Evolutionary conservation across 2,113 vertebrate species (phyloP).

Genomic region (Deroptyus accipitrinus): DNA sequence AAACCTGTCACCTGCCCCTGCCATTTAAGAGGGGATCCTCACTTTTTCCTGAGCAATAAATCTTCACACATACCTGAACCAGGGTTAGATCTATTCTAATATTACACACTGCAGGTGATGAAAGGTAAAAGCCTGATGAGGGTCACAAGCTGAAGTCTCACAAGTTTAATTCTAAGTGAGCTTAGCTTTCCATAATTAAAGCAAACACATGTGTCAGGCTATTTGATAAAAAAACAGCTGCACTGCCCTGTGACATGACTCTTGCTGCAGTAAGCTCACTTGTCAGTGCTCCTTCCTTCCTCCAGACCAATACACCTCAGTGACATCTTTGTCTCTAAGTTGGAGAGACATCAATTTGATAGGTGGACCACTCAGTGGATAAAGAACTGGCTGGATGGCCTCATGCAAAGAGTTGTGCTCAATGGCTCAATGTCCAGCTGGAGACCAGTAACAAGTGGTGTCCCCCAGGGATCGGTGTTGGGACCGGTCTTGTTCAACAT

Average conservation of each 20-base stretch:
- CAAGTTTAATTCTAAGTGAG: not conserved
- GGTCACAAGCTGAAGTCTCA: not conserved
- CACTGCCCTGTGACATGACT: not conserved
- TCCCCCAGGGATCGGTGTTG: too few relatives aligned
- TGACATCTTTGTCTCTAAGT: too few relatives aligned
- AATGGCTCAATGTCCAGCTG: too few relatives aligned
- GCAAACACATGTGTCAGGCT: not conserved
- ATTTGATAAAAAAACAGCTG: not conserved
- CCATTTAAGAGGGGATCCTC: not conserved
- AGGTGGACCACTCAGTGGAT: too few relatives aligned
- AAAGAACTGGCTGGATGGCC: too few relatives aligned
- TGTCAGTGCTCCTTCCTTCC: not conserved
- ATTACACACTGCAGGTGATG: not conserved
- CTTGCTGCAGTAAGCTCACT: not conserved
- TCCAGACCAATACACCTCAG: not conserved
- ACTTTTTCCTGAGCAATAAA: not conserved
- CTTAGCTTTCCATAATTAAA: not conserved
- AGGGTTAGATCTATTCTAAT: not conserved
- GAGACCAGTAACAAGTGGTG: too few relatives aligned
- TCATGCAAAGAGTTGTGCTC: too few relatives aligned
- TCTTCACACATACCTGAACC: not conserved
- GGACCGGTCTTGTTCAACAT: too few relatives aligned
- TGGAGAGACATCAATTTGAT: too few relatives aligned
- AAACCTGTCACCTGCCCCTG: not conserved
- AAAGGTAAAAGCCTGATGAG: not conserved